Percentiles rank a stretch among this genome's conserved stretches.
phyloP scores from a whole-genome alignment of 2,113 vertebrate species.

The Eclectus roratus region DNA sequence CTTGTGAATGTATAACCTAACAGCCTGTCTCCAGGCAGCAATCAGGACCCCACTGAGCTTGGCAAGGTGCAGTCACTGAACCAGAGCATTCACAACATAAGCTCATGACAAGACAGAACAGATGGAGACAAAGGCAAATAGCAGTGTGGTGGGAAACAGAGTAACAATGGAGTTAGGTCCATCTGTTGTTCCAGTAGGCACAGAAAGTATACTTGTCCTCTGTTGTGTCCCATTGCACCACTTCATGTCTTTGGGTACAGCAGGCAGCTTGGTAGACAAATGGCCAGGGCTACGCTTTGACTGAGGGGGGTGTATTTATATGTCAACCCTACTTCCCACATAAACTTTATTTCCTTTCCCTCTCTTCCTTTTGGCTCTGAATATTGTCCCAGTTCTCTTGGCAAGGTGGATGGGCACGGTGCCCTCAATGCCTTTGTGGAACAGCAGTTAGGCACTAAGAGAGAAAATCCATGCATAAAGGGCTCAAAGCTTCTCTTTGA shows the following conservation, averaged over 20 bases:
- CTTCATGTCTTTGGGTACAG: neutral
- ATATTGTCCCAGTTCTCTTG: neutral
- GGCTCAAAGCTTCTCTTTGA: neutral
- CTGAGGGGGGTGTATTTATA: neutral
- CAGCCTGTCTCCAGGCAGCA: slow-evolving; percentile 33
- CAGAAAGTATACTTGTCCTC: neutral
- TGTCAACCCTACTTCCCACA: neutral
- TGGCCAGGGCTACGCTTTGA: neutral
- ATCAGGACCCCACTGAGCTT: slow-evolving; percentile 24
- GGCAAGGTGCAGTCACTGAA: slow-evolving; percentile 28
- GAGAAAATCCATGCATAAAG: neutral
- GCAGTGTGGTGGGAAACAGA: neutral
- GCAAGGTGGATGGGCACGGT: neutral
- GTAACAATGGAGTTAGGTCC: slow-evolving; percentile 25
- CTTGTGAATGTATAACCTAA: neutral
- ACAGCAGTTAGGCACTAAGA: neutral
- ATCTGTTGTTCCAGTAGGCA: slow-evolving; percentile 42
- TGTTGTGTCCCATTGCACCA: neutral
- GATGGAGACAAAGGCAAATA: slow-evolving; percentile 60
- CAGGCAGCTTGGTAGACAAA: neutral
- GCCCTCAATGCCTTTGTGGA: neutral
- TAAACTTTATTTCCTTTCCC: neutral
- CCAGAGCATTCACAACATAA: slow-evolving; percentile 47
- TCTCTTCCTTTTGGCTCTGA: neutral
- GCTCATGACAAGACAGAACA: slow-evolving; percentile 46